phyloP scores from a whole-genome alignment of 2,113 vertebrate species.

The Sardina pilchardus region DNA sequence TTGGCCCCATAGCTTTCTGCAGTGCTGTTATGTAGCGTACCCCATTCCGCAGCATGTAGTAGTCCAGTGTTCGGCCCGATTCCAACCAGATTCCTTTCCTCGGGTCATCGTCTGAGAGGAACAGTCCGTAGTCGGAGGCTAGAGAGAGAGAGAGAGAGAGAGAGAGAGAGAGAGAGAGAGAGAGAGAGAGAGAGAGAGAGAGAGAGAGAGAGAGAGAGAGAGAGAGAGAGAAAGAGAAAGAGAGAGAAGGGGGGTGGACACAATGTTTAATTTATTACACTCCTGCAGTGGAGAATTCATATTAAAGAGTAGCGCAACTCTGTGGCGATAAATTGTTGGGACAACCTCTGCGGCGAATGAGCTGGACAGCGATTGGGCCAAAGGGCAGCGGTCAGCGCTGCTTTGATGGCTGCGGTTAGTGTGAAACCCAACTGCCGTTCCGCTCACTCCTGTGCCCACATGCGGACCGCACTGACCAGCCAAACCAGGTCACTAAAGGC shows the following conservation, averaged over 20 bases:
- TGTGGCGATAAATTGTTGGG: background rate
- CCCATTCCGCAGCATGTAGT: conserved; percentile 98
- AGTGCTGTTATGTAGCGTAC: conserved; percentile 80
- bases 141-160: conserved; percentile 26
- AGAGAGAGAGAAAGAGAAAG: background rate
- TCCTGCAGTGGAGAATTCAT: background rate
- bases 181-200: background rate
- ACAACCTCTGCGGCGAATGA: background rate
- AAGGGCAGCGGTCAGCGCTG: background rate
- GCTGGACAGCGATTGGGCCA: background rate
- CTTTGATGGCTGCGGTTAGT: no score
- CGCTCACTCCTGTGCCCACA: no score
- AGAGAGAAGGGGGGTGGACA: background rate
- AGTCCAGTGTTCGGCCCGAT: conserved; percentile 94
- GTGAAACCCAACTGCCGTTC: no score
- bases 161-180: conserved; percentile 21
- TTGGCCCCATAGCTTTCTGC: no score
- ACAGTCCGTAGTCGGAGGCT: conserved; percentile 97
- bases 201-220: background rate
- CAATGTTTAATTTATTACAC: background rate
- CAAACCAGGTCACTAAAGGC: no score
- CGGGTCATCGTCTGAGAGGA: conserved; percentile 95
- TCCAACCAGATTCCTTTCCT: conserved; percentile 98
- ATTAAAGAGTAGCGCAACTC: background rate
- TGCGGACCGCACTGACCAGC: no score